A percentile compares a stretch with the other conserved stretches of the same genome.
phyloP scores from a whole-genome alignment of 2,888 invertebrate species.

The Drosophila multiciliata region DNA sequence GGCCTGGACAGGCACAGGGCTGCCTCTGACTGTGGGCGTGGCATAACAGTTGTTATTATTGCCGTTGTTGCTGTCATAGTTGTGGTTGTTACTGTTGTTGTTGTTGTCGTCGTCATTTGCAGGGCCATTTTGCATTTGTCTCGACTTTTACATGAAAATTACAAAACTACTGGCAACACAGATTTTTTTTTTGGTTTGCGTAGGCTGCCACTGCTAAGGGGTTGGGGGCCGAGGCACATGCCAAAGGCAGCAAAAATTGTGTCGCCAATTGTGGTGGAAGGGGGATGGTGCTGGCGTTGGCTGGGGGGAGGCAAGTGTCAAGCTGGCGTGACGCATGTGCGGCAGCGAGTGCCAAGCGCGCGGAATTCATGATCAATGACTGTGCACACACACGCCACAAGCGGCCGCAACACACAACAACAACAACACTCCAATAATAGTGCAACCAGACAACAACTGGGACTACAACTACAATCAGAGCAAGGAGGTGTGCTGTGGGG shows the following conservation, averaged over 20 bases:
- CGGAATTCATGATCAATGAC: slow-evolving; percentile 81
- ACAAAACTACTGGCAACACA: slow-evolving; percentile 76
- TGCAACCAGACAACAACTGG: slow-evolving; percentile 53
- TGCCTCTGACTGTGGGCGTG: slow-evolving; percentile 61
- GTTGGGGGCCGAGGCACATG: slow-evolving; percentile 58
- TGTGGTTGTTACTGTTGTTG: slow-evolving; percentile 22
- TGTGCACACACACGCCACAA: slow-evolving; percentile 72
- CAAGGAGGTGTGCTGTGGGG: slow-evolving; percentile 21
- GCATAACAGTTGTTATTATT: slow-evolving; percentile 49
- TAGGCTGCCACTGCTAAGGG: slow-evolving; percentile 44
- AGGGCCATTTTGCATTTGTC: slow-evolving; percentile 78
- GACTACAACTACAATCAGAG: slow-evolving; percentile 45
- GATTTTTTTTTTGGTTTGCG: slow-evolving; percentile 63
- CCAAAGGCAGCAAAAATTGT: slow-evolving; percentile 76
- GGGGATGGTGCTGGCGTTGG: not conserved
- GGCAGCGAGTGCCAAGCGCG: slow-evolving; percentile 69
- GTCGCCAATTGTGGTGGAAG: slow-evolving; percentile 61
- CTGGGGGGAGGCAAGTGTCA: slow-evolving; percentile 44
- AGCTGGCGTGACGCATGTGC: slow-evolving; percentile 74
- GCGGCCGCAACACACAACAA: slow-evolving; percentile 31
- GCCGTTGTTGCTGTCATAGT: slow-evolving; percentile 20
- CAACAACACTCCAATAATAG: slow-evolving; percentile 54
- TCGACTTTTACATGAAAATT: slow-evolving; percentile 80
- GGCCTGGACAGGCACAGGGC: slow-evolving; percentile 62
- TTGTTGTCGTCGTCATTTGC: slow-evolving; percentile 59